Base-by-base conservation (phyloP, 2,113 vertebrate species). In the Paradoxurus hermaphroditus region DNA sequence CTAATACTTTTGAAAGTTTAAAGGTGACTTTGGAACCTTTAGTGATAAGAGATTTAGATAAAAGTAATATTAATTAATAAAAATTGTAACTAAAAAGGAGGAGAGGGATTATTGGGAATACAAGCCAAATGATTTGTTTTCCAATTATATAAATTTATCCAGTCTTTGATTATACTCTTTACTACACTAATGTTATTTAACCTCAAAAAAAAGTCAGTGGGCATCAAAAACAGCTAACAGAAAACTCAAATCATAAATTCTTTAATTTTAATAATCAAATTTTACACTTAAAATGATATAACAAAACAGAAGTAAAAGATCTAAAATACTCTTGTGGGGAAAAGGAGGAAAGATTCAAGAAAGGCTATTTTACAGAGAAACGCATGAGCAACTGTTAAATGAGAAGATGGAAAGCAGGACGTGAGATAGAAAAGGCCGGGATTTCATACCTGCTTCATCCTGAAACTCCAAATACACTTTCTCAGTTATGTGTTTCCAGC, bases 1-100 rank as follows among this genome's bases (percentile, higher is more conserved):
- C 31, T 94, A 92, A 88, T 53, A 96, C 1, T 68, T 93, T 89
- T 86, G 83, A 73, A 95, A 88, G 56, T 85, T 88, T 85, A 94
- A 95, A 94, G 41, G 39, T 93, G 49, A 92, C 16, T 96, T 86
- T 84, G 29, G 29, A 94, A 82, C 87, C 31, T 67, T 92, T 68
- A 75, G 27, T 95, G 53, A 72, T 81, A n/a, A 94, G 88, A 90
- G 23, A 39, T 63, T 72, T 44, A 73, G 13, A 44, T 72, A 23
- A 72, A 91, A 86, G 63, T 73, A 92, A 29, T 29, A 53, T 21
- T 90, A 68, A 46, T 13, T 79, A 62, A 9, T 73, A 36, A 31
- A 88, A 94, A 51, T 78, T 4, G n/a, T 39, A 93, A 97, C 70
- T 75, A 85, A 82, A 63, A 94, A 85, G 7, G 12, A 14, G 21